A percentile compares a stretch with the other conserved stretches of the same genome.
Evolutionary conservation across 1,140 invertebrate genomes (phyloP).

Genomic region (Anastrepha ludens): DNA sequence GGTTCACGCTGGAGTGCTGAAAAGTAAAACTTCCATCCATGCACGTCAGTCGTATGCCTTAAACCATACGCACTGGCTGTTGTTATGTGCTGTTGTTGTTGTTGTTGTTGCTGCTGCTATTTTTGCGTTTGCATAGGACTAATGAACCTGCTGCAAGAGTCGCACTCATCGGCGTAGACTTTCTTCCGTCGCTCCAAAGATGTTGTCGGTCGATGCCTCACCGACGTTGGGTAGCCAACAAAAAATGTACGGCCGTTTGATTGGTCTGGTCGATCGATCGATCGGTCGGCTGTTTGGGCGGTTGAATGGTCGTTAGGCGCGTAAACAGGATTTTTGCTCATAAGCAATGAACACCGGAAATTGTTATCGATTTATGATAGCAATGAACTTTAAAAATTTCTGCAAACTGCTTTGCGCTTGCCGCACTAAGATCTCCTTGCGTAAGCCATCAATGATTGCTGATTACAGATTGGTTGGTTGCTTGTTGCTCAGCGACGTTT

Average conservation of each 20-base stretch:
- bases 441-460: background rate
- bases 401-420: background rate
- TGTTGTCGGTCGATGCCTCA: background rate
- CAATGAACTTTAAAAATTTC: constrained; percentile 10
- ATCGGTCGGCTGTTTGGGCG: background rate
- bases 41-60: no score
- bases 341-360: background rate
- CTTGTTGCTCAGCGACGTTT: background rate
- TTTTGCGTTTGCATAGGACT: background rate
- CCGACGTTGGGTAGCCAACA: background rate
- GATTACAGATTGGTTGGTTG: background rate
- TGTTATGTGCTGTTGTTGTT: background rate
- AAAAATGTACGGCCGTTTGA: background rate
- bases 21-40: background rate
- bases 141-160: constrained; percentile 6
- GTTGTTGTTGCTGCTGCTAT: background rate
- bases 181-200: background rate
- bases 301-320: background rate
- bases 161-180: background rate
- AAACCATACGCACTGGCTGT: no score
- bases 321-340: constrained; percentile 3
- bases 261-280: background rate
- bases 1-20: background rate
- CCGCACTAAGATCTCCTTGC: background rate
- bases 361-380: constrained; percentile 42